A percentile compares a stretch with the other conserved stretches of the same genome.
Evolutionary conservation across 2,888 invertebrate species (phyloP).

Genomic region (Sturmia bella): DNA sequence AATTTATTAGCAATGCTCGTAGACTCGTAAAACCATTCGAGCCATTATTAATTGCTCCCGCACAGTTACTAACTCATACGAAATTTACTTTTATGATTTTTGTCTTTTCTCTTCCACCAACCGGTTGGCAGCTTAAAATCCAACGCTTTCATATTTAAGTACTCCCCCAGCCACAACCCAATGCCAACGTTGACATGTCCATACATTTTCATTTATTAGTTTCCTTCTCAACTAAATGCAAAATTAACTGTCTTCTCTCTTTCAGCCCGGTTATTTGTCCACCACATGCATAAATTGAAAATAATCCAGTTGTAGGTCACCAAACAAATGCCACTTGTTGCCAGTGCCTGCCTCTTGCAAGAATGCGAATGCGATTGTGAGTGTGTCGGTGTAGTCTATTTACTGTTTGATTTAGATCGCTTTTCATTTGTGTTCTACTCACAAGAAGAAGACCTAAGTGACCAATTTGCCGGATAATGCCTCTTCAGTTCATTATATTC

Average conservation of each 20-base stretch:
- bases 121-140: too few species aligned
- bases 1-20: too few species aligned
- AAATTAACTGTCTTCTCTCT: not conserved
- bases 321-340: not conserved
- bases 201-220: not conserved
- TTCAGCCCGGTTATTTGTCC: not conserved
- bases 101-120: too few species aligned
- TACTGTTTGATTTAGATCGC: constrained; percentile 37
- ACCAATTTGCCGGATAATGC: constrained; percentile 50
- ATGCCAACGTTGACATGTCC: not conserved
- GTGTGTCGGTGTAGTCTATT: not conserved
- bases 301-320: not conserved
- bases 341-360: not conserved
- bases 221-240: not conserved
- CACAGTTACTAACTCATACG: too few species aligned
- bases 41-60: too few species aligned
- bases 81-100: too few species aligned
- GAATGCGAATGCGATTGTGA: too few species aligned
- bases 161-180: too few species aligned
- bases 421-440: not conserved
- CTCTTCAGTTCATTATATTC: constrained; percentile 30
- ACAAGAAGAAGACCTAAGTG: constrained; percentile 40
- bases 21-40: too few species aligned
- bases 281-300: not conserved
- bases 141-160: too few species aligned